Conservation (phyloP, 2,797 vertebrate genomes). For the Scolopax rusticola region DNA sequence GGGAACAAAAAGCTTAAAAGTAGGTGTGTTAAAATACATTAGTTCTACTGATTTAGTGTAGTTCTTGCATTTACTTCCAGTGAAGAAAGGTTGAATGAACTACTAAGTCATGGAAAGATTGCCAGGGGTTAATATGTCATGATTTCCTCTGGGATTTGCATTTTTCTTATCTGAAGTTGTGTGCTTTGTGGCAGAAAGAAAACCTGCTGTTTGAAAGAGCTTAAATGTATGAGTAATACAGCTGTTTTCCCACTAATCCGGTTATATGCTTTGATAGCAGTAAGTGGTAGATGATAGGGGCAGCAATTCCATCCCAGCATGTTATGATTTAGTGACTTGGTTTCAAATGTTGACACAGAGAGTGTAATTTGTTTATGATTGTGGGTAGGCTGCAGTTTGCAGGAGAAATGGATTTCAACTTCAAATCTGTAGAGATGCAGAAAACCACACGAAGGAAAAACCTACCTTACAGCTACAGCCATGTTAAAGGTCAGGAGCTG, state of each 20-base stretch:
- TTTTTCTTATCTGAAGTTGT: conserved; percentile 57
- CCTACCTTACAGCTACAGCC: neutral
- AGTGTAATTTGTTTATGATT: conserved; percentile 72
- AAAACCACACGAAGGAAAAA: conserved; percentile 19
- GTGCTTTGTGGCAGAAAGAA: conserved; percentile 68
- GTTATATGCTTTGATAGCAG: conserved; percentile 77
- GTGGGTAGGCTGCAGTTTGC: conserved; percentile 6
- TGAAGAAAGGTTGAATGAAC: neutral
- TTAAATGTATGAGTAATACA: conserved; percentile 60
- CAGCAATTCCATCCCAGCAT: conserved; percentile 67
- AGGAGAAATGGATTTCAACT: conserved; percentile 21
- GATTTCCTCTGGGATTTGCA: conserved; percentile 60
- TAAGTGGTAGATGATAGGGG: conserved; percentile 69
- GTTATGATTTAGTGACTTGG: conserved; percentile 71
- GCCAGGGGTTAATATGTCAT: conserved; percentile 41
- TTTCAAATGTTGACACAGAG: conserved; percentile 69
- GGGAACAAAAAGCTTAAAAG: neutral
- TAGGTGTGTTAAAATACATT: conserved; percentile 14
- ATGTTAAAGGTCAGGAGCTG: conserved; percentile 30
- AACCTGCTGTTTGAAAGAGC: conserved; percentile 74
- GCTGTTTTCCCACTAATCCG: conserved; percentile 75
- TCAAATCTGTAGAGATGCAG: neutral
- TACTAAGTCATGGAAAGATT: conserved; percentile 22
- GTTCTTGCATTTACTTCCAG: conserved; percentile 37
- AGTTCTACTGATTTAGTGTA: neutral